Conservation (phyloP, 2,113 vertebrate species). For the Triplophysa dalaica region DNA sequence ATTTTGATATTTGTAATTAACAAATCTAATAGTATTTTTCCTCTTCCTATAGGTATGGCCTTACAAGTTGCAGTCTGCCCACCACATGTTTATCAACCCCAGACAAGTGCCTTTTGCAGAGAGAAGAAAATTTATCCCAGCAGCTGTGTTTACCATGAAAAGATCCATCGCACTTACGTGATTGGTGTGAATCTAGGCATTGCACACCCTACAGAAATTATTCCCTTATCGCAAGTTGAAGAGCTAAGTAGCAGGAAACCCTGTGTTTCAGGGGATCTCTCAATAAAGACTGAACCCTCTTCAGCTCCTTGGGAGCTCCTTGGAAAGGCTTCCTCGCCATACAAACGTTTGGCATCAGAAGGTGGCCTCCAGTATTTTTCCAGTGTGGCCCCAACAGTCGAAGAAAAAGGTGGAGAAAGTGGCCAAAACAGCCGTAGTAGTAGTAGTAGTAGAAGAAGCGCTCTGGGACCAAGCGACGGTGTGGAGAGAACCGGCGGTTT, state of each 20-base stretch:
- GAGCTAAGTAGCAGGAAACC: conserved; percentile 71
- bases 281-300: conserved; percentile 77
- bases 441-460: conserved; percentile 33
- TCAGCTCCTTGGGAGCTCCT: conserved; percentile 71
- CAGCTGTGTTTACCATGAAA: conserved; percentile 87
- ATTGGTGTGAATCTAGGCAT: conserved; percentile 89
- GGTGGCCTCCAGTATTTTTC: conserved; percentile 47
- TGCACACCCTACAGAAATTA: conserved; percentile 80
- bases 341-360: conserved; percentile 50
- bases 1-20: background rate
- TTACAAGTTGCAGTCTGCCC: conserved; percentile 97
- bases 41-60: conserved; percentile 87
- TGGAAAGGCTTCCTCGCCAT: conserved; percentile 59
- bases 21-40: background rate
- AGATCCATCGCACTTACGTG: conserved; percentile 83
- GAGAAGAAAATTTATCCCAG: conserved; percentile 91
- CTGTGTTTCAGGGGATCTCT: conserved; percentile 72
- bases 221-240: conserved; percentile 76
- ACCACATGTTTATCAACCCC: conserved; percentile 96
- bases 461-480: conserved; percentile 45
- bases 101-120: conserved; percentile 98
- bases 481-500: conserved; percentile 63
- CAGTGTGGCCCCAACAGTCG: background rate
- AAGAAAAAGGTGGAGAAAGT: conserved; percentile 32
- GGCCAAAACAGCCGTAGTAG: conserved; percentile 26